Evolutionary conservation across 1,140 invertebrate species (phyloP).

Genomic region (Nymphalis io): DNA sequence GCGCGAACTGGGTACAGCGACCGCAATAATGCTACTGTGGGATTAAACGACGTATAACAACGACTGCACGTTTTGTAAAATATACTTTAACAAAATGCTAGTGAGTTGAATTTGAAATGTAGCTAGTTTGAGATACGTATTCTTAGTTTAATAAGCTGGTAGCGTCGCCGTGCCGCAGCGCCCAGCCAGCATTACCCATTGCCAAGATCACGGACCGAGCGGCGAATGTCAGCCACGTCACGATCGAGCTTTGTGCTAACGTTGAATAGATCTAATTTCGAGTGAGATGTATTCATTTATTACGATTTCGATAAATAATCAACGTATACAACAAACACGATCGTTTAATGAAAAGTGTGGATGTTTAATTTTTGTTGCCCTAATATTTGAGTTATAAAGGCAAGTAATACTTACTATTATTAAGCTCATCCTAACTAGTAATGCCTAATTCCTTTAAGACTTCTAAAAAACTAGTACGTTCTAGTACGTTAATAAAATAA

Average conservation of each 20-base stretch:
- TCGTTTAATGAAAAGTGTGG: no score
- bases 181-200: conserved; percentile 77
- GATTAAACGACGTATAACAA: conserved; percentile 10
- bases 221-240: conserved; percentile 79
- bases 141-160: conserved; percentile 19
- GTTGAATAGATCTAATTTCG: conserved; percentile 65
- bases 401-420: no score
- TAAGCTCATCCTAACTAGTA: no score
- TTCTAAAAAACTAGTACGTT: no score
- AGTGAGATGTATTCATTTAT: conserved; percentile 55
- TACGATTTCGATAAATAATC: conserved; percentile 46
- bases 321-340: conserved; percentile 24
- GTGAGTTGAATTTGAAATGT: conserved; percentile 24
- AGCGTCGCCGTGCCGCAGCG: conserved; percentile 63
- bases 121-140: conserved; percentile 23
- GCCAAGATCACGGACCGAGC: conserved; percentile 78
- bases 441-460: no score
- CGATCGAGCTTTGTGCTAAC: conserved; percentile 70
- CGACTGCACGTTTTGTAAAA: conserved; percentile 4
- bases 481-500: no score
- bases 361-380: no score
- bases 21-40: conserved; percentile 54
- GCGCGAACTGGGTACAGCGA: conserved; percentile 68
- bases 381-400: no score
- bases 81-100: background rate